phyloP scores from a whole-genome alignment of 1,140 invertebrate species.

The Brachionus paranguensis region DNA sequence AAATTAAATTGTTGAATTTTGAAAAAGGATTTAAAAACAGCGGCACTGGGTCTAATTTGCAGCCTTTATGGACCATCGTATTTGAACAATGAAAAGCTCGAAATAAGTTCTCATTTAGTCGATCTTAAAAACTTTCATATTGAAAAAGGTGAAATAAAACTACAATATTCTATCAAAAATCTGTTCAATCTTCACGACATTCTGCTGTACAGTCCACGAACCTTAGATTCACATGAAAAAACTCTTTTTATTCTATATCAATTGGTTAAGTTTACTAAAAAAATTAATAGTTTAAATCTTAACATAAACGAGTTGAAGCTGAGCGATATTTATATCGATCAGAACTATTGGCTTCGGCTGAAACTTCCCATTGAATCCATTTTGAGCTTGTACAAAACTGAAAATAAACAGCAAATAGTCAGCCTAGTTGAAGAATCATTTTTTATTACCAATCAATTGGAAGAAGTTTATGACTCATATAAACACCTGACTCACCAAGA shows the following conservation, averaged over 20 bases:
- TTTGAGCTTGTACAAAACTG: neutral
- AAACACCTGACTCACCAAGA: slow-evolving; percentile 1
- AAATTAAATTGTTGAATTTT: neutral
- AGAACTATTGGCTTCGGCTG: slow-evolving; percentile 18
- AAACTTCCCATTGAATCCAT: slow-evolving; percentile 30
- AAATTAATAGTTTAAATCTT: neutral
- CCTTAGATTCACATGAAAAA: neutral
- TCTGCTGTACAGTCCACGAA: slow-evolving; percentile 29
- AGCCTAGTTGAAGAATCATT: neutral
- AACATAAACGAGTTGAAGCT: neutral
- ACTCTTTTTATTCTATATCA: slow-evolving; percentile 35
- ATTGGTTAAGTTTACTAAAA: neutral
- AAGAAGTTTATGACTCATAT: neutral
- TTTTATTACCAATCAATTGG: slow-evolving; percentile 2
- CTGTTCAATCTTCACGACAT: slow-evolving; percentile 22
- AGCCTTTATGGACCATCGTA: neutral
- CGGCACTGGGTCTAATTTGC: neutral
- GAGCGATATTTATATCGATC: slow-evolving; percentile 19
- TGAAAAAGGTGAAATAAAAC: neutral
- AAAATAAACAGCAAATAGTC: neutral
- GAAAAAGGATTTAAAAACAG: slow-evolving; percentile 16
- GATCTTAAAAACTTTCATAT: neutral
- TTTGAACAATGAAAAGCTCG: slow-evolving; percentile 7
- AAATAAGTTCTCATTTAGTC: slow-evolving; percentile 10
- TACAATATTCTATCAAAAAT: slow-evolving; percentile 17